Base-by-base conservation (phyloP, 1,140 invertebrate species). In the Saccostrea cuccullata region DNA sequence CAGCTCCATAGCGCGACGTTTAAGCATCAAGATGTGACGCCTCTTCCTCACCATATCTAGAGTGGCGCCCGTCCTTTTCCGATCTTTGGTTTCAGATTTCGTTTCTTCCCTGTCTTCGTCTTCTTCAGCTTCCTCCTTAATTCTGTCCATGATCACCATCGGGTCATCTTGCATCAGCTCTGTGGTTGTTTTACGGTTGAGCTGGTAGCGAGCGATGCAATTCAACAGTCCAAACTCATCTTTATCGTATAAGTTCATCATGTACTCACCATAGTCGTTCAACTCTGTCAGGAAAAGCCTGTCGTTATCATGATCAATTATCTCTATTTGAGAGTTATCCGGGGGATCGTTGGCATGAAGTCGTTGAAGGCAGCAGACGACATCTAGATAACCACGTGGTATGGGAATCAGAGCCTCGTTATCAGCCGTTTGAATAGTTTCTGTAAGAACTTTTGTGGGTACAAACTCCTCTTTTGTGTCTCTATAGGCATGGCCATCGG, bases 1-100 rank as follows among this genome's bases (percentile, higher is more conserved):
- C 85, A 93, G 88, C 12, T 93, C 92, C 26, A 94, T 92, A 36
- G 93, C 93, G 60, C 90, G 91, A 60, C 93, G 91, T 12, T 93
- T 90, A 15, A 92, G 89, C 60, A 90, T 92, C 55, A 90, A 86
- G 17, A 92, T 91, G n/a, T 88, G 83, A 20, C 90, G 84, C 13
- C 88, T 85, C n/a, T 88, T 88, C 47, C 89, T 89, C 64, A 91
- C 91, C 60, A 88, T 87, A 13, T 91, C 91, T 55, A 84, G 12
- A 56, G 89, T 86, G 11, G 84, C 85, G 13, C 91, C 90, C 13
- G 86, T 87, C 55, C 47, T 56, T 20, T 55, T 84, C 8, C 47
- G 20, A 17, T 77, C 70, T 36, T 30, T 77, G 30, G 70, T 85
- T 36, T 85, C 55, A 0, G 84, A 85, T 58, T 64, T 64, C 11